Percentiles rank a stretch among this genome's conserved stretches.
These are phyloP conservation scores for Onthophagus sagittarius DNA, from an alignment of 2,888 invertebrate genomes.

Conservation along the genomic window DNA sequence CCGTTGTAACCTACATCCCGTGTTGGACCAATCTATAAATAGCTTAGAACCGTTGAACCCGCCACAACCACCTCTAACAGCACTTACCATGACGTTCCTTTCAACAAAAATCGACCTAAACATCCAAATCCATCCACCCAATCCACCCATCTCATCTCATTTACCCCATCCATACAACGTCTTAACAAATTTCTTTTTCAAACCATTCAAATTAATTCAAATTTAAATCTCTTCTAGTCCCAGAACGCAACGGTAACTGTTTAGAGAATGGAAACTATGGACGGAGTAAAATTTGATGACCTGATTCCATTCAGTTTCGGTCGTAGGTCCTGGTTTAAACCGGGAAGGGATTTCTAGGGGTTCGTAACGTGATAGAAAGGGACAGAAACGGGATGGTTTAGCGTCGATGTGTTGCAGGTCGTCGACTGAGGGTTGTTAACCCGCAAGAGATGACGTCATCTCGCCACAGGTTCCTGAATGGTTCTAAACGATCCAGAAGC, in stretches of 20 bases:
- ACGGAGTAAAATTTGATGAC: not conserved
- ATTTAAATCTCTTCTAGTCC: not conserved
- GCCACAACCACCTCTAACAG: not conserved
- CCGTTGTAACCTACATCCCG: conserved; percentile 11
- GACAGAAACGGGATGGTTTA: not conserved
- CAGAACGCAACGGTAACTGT: not conserved
- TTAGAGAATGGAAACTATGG: not conserved
- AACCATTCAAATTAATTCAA: not conserved
- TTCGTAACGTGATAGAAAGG: not conserved
- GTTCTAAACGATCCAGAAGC: not conserved
- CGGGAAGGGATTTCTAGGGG: not conserved
- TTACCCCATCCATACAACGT: not conserved
- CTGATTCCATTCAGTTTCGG: conserved; percentile 10
- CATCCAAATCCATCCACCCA: not conserved
- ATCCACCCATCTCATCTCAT: not conserved
- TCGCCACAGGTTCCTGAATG: conserved; percentile 9
- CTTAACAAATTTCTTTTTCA: not conserved
- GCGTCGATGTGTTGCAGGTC: not conserved
- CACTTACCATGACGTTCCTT: not conserved
- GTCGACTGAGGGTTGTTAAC: conserved; percentile 4
- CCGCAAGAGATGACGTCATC: conserved; percentile 3
- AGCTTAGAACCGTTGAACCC: not conserved
- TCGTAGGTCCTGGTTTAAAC: not conserved
- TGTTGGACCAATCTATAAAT: conserved; percentile 3
- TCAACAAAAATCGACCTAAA: not conserved